Conservation (phyloP, 2,113 vertebrate species). For the Shinisaurus crocodilurus region DNA sequence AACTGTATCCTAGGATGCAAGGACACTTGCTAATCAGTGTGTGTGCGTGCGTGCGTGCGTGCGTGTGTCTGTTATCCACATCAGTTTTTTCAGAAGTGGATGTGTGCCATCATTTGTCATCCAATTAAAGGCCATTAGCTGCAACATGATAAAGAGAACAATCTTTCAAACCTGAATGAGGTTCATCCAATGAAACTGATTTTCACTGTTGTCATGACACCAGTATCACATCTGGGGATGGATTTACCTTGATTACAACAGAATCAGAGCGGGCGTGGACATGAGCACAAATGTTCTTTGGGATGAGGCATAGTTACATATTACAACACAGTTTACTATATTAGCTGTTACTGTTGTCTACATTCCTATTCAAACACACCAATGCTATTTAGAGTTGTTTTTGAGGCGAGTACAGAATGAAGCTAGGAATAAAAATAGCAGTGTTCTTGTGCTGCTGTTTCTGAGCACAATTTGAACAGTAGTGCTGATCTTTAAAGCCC, state of each 20-base stretch:
- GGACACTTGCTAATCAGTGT: background rate
- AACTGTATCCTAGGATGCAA: background rate
- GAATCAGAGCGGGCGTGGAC: background rate
- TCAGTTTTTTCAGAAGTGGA: background rate
- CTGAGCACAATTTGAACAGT: background rate
- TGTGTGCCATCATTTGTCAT: background rate
- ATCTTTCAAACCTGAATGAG: background rate
- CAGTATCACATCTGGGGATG: background rate
- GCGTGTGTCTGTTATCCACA: no score
- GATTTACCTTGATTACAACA: background rate
- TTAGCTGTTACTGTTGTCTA: no score
- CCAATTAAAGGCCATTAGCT: background rate
- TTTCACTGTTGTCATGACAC: background rate
- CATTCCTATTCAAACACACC: no score
- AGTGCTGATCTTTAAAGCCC: background rate
- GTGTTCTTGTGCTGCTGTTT: no score
- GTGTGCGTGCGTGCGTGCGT: background rate
- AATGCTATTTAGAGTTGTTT: no score
- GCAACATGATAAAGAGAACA: background rate
- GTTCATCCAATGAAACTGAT: background rate
- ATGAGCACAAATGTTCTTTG: background rate
- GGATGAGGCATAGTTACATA: background rate
- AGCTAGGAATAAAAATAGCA: no score
- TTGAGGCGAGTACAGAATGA: no score
- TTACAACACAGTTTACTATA: no score